Base-by-base conservation (phyloP, 2,113 vertebrate genomes). In the Zosterops lateralis region DNA sequence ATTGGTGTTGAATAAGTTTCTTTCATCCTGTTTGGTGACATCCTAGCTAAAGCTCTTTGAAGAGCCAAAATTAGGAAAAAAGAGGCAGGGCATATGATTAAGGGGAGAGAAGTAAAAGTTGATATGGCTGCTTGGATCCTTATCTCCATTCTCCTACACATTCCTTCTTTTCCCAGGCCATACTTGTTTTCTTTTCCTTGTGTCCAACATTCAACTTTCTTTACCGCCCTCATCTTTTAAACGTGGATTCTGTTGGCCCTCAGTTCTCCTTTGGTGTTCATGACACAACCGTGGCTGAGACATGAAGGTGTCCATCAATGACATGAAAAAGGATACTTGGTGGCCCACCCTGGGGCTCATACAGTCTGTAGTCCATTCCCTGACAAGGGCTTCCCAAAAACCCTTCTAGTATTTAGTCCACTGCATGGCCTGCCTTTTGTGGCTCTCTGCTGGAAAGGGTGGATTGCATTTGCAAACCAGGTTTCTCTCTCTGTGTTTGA, bases 161-260 rank as follows among this genome's bases (percentile, higher is more conserved):
- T 68, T 64, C 8, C 24, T 24, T 85, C 44, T 50, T 57, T 61
- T 40, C 50, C 12, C 1, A 4, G 32, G 8, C 31, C 12, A 62
- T 22, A 26, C 6, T 82, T 64, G 9, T 29, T 54, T 2, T 45
- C 19, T 61, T 66, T 68, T 36, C 28, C 34, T 66, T 56, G 8
- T 58, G 17, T 60, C 40, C 48, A 81, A 14, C 2, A 20, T 7
- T 28, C 21, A 40, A 4, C 13, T 74, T 77, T 36, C 26, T 90
- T 78, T 75, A 17, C n/a, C 57, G 7, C 18, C 2, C 0, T 17
- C 8, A 60, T 45, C 38, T 71, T 74, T 56, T 32, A 73, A 78
- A 36, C 1, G 2, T 1, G 1, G 17, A 17, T 24, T 58, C 12
- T 48, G 13, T 17, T 67, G 32, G 19, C 13, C 29, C 14, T 75